Evolutionary conservation across 2,797 vertebrate species (phyloP).

Genomic region (Syngnathus acus): DNA sequence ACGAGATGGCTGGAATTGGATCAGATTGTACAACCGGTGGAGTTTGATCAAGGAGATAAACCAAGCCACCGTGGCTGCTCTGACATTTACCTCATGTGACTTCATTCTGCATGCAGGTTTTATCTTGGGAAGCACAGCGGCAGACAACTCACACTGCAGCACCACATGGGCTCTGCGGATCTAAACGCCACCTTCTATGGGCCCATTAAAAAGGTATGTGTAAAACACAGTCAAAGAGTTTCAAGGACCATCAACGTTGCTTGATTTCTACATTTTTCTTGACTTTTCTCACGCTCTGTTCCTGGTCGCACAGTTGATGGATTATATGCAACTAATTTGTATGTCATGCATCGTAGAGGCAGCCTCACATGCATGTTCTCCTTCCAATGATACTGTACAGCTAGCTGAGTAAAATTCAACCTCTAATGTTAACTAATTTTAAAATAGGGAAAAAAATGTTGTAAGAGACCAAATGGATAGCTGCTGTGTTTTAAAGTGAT

Average conservation of each 20-base stretch:
- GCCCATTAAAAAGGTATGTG: constrained; percentile 89
- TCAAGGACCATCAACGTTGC: too few relatives aligned
- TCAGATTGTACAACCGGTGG: neutral
- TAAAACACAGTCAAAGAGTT: neutral
- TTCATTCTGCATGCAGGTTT: constrained; percentile 73
- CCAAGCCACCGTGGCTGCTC: constrained; percentile 2
- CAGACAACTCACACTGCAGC: constrained; percentile 95
- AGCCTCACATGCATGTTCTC: too few relatives aligned
- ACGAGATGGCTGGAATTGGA: too few relatives aligned
- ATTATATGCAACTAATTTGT: too few relatives aligned
- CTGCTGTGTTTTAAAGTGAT: neutral
- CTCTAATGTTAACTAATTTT: neutral
- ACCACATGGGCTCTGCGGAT: constrained; percentile 99
- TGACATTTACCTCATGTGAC: constrained; percentile 11
- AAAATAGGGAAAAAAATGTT: neutral
- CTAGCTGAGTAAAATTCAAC: neutral
- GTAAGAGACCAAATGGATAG: neutral
- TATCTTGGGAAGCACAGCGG: constrained; percentile 99
- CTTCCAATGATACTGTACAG: too few relatives aligned
- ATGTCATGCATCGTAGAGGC: too few relatives aligned
- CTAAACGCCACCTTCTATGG: constrained; percentile 98
- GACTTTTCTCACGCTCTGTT: too few relatives aligned
- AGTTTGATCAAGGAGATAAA: neutral
- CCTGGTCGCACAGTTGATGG: too few relatives aligned
- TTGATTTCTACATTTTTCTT: too few relatives aligned